These are phyloP conservation scores for Hipposideros larvatus DNA, from an alignment of 2,797 vertebrate genomes.

Conservation along the genomic window DNA sequence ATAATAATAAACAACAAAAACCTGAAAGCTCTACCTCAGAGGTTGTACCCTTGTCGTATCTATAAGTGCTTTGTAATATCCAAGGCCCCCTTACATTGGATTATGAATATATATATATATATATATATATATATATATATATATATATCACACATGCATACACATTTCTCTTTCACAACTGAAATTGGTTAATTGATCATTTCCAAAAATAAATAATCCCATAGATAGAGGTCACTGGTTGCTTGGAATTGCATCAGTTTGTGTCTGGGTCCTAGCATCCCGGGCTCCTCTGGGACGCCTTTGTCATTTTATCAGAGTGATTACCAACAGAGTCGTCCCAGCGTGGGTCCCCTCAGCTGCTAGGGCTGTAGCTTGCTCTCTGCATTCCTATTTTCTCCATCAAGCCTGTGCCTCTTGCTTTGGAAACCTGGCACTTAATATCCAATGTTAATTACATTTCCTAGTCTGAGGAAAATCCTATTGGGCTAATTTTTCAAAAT, in stretches of 20 bases:
- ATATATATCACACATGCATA: too few species aligned
- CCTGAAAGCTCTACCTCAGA: not conserved
- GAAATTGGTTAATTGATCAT: constrained; percentile 82
- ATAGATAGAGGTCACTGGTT: constrained; percentile 90
- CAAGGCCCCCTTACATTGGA: not conserved
- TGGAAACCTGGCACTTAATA: constrained; percentile 79
- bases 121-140: too few species aligned
- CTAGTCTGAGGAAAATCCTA: constrained; percentile 74
- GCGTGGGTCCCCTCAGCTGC: constrained; percentile 66
- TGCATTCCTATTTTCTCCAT: constrained; percentile 63
- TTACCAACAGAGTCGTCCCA: constrained; percentile 83
- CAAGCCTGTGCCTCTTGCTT: constrained; percentile 68
- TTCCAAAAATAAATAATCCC: constrained; percentile 90
- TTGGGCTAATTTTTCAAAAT: constrained; percentile 82
- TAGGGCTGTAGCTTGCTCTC: constrained; percentile 58
- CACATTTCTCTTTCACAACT: constrained; percentile 74
- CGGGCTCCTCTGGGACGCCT: constrained; percentile 84
- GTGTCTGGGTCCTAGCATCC: constrained; percentile 82
- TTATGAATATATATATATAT: not conserved
- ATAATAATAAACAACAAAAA: not conserved
- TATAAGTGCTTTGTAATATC: not conserved
- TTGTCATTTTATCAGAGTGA: constrained; percentile 89
- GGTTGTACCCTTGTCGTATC: not conserved
- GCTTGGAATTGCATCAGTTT: constrained; percentile 91
- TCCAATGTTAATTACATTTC: constrained; percentile 82